Percentiles rank a stretch among this genome's conserved stretches.
Conservation (phyloP, 1,140 invertebrate genomes). For the Drosophila ercepeae region DNA sequence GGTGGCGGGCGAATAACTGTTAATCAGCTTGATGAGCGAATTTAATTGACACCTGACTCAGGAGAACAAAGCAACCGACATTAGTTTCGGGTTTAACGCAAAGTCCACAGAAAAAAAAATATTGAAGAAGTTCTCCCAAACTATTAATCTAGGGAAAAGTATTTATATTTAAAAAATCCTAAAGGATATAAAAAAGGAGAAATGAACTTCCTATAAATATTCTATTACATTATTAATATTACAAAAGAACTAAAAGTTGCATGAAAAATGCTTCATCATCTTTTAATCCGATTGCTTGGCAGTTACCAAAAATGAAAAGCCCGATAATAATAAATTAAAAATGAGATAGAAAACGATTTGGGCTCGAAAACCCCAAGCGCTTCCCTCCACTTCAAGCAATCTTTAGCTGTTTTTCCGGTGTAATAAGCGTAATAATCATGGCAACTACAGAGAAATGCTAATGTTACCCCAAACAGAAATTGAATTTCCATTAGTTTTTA, state of each 20-base stretch:
- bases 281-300: neutral
- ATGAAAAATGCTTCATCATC: too few relatives aligned
- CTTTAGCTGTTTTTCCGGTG: neutral
- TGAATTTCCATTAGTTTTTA: slow-evolving; percentile 60
- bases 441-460: slow-evolving; percentile 23
- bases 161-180: too few relatives aligned
- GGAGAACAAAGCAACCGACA: neutral
- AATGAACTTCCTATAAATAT: too few relatives aligned
- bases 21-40: slow-evolving; percentile 39
- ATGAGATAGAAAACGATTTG: neutral
- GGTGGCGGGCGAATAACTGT: slow-evolving; percentile 10
- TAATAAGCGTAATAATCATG: slow-evolving; percentile 44
- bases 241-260: too few relatives aligned
- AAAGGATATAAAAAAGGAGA: too few relatives aligned
- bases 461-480: slow-evolving; percentile 45
- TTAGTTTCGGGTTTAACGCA: neutral
- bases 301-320: neutral
- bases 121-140: neutral
- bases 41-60: slow-evolving; percentile 57
- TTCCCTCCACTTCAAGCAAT: neutral
- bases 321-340: neutral
- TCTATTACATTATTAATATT: too few relatives aligned
- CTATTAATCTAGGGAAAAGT: too few relatives aligned
- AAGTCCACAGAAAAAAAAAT: neutral
- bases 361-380: neutral